A percentile compares a stretch with the other conserved stretches of the same genome.
These are phyloP conservation scores for Campoplex nolae DNA, from an alignment of 2,888 invertebrate genomes.

Conservation along the genomic window DNA sequence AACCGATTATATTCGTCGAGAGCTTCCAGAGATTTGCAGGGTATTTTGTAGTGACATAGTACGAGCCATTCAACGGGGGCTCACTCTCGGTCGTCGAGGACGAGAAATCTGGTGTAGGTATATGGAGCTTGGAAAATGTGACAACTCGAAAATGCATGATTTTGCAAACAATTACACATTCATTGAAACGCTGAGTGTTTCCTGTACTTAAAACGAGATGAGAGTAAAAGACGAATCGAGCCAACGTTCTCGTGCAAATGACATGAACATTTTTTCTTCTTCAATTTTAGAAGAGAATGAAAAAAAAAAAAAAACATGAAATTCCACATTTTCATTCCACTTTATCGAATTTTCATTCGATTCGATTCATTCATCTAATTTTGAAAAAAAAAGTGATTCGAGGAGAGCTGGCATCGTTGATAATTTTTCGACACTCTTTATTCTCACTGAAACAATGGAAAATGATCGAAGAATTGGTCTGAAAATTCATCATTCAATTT, in stretches of 20 bases:
- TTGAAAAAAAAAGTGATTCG: too few species aligned
- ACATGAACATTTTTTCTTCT: neutral
- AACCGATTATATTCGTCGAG: conserved; percentile 32
- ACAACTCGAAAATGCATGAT: neutral
- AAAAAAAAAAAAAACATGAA: neutral
- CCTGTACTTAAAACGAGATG: neutral
- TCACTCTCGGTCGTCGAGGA: neutral
- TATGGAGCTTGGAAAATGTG: neutral
- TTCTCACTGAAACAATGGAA: neutral
- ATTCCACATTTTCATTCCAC: neutral
- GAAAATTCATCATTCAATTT: neutral
- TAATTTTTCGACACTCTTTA: neutral
- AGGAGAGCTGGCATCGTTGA: neutral
- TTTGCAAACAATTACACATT: conserved; percentile 20
- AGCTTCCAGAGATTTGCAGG: conserved; percentile 14
- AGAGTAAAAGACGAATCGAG: neutral
- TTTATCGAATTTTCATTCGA: neutral
- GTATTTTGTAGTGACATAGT: neutral
- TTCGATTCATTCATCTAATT: neutral
- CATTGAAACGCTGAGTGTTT: conserved; percentile 7
- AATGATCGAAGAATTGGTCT: neutral
- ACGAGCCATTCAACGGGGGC: neutral
- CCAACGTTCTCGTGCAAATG: neutral
- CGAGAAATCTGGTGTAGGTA: neutral
- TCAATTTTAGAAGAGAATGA: neutral